Evolutionary conservation across 2,888 invertebrate genomes (phyloP).

Genomic region (Octodonta nipae): DNA sequence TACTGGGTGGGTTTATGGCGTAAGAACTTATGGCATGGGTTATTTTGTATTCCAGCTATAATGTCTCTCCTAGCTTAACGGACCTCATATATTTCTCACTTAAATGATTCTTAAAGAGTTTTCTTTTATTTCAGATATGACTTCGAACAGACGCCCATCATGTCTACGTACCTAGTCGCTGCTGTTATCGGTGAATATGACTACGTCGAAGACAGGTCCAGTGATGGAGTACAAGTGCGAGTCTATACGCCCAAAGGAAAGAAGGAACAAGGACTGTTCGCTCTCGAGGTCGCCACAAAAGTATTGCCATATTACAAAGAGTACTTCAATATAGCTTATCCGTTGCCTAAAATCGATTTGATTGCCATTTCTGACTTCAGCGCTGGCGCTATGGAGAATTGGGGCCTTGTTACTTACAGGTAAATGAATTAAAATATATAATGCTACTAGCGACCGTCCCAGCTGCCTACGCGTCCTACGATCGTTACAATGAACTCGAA

Average conservation of each 20-base stretch:
- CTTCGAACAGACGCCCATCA: slow-evolving; percentile 77
- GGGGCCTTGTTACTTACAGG: slow-evolving; percentile 83
- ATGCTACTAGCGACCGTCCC: too few species aligned
- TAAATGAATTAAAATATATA: slow-evolving; percentile 14
- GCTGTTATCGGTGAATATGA: slow-evolving; percentile 92
- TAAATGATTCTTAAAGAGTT: too few species aligned
- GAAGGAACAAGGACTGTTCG: slow-evolving; percentile 82
- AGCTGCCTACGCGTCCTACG: too few species aligned
- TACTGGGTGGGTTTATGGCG: too few species aligned
- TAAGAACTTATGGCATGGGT: too few species aligned
- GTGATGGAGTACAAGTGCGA: slow-evolving; percentile 68
- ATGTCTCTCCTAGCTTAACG: too few species aligned
- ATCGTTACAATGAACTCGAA: too few species aligned
- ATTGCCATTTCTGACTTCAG: slow-evolving; percentile 93
- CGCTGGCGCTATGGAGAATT: slow-evolving; percentile 96
- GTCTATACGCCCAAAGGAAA: slow-evolving; percentile 83
- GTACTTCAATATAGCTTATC: slow-evolving; percentile 89
- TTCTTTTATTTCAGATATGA: slow-evolving; percentile 30
- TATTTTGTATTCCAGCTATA: too few species aligned
- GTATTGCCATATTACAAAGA: slow-evolving; percentile 87
- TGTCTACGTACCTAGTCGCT: slow-evolving; percentile 92
- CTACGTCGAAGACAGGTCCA: slow-evolving; percentile 71
- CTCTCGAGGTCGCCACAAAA: slow-evolving; percentile 81
- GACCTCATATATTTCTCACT: too few species aligned
- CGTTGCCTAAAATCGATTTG: slow-evolving; percentile 89